A percentile compares a stretch with the other conserved stretches of the same genome.
Evolutionary conservation across 1,140 invertebrate genomes (phyloP).

Genomic region (Antheraea mylitta): DNA sequence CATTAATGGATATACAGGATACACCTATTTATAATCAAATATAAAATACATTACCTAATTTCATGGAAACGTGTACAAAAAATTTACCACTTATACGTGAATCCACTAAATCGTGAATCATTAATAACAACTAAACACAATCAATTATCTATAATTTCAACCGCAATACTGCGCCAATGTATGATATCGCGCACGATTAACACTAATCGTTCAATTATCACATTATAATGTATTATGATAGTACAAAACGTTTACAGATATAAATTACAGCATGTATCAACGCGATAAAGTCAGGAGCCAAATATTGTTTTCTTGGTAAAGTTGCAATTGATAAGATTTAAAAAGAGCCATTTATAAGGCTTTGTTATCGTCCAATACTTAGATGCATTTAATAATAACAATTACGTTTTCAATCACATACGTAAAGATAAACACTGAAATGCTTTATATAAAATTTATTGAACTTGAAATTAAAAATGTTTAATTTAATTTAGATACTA

Average conservation of each 20-base stretch:
- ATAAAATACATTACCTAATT: not conserved
- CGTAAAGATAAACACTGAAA: no score
- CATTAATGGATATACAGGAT: not conserved
- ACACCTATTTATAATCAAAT: not conserved
- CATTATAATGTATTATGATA: slow-evolving; percentile 12
- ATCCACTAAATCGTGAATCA: not conserved
- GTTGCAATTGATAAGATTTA: not conserved
- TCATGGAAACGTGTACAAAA: not conserved
- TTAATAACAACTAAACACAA: slow-evolving; percentile 1
- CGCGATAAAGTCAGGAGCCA: slow-evolving; percentile 9
- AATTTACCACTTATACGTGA: not conserved
- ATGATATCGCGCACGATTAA: slow-evolving; percentile 11
- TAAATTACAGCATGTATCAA: slow-evolving; percentile 10
- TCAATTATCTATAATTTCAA: slow-evolving; percentile 9
- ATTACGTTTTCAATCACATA: not conserved
- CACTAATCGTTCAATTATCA: slow-evolving; percentile 19
- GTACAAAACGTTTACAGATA: slow-evolving; percentile 4
- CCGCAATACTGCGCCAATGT: slow-evolving; percentile 14
- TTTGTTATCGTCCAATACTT: not conserved
- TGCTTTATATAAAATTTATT: no score
- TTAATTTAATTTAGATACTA: no score
- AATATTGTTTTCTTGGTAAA: slow-evolving; percentile 4
- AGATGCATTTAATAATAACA: not conserved
- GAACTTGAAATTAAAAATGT: no score
- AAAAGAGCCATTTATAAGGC: not conserved